phyloP scores from a whole-genome alignment of 2,113 vertebrate genomes.

The Aleadryas rufinucha region DNA sequence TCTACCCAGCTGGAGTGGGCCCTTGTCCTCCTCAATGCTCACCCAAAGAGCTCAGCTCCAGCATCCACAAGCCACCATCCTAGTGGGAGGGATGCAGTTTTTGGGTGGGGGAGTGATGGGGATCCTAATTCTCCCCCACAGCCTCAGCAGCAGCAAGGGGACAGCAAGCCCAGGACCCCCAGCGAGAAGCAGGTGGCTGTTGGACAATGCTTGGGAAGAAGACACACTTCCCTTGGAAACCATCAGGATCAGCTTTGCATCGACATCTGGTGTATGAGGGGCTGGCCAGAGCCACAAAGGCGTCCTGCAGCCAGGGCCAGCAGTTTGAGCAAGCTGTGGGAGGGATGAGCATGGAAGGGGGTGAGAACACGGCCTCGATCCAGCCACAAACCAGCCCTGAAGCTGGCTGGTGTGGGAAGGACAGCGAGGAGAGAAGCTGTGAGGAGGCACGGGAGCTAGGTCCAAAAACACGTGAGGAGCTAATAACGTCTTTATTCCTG shows the following conservation, averaged over 20 bases:
- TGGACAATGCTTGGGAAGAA: background rate
- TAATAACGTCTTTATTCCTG: background rate
- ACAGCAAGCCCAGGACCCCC: background rate
- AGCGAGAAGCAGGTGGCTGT: background rate
- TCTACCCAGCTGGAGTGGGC: background rate
- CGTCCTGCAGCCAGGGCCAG: background rate
- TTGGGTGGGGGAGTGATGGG: too few species aligned
- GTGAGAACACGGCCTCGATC: background rate
- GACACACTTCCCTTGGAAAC: background rate
- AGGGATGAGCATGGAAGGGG: background rate
- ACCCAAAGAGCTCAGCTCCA: background rate
- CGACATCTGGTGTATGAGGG: background rate
- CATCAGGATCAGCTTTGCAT: background rate
- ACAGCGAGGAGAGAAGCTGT: background rate
- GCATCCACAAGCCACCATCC: background rate
- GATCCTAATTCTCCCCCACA: background rate
- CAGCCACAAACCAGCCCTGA: background rate
- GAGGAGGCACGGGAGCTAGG: background rate
- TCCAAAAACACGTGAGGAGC: background rate
- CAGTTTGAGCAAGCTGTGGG: rapidly evolving
- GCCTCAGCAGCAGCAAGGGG: background rate
- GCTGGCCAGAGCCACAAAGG: background rate
- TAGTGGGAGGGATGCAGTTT: rapidly evolving
- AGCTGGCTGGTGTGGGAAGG: background rate
- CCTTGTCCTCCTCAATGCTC: background rate